Evolutionary conservation across 1,140 invertebrate genomes (phyloP).

Genomic region (Tetragnatha versicolor): DNA sequence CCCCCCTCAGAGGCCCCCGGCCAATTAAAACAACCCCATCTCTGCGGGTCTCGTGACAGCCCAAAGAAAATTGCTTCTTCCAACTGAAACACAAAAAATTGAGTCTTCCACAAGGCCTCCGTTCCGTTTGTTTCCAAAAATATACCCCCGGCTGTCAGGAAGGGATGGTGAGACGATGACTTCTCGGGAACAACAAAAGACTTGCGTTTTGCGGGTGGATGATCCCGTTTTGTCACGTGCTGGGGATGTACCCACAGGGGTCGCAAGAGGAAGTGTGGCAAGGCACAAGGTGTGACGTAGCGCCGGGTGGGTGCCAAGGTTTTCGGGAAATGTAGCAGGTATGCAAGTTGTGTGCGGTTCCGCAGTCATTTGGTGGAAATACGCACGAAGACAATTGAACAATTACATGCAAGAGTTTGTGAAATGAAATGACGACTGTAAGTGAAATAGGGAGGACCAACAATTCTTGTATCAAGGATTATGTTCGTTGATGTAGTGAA

Average conservation of each 20-base stretch:
- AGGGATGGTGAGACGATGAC: background rate
- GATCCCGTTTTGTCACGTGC: constrained; percentile 3
- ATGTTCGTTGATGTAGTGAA: too few species aligned
- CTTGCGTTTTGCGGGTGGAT: background rate
- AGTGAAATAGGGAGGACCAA: too few species aligned
- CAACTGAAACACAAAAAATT: background rate
- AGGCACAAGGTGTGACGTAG: background rate
- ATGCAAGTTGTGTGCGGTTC: too few species aligned
- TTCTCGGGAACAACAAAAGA: constrained; percentile 11
- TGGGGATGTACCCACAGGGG: background rate
- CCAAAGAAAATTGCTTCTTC: too few species aligned
- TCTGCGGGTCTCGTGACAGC: too few species aligned
- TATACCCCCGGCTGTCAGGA: background rate
- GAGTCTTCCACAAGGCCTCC: background rate
- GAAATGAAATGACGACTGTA: too few species aligned
- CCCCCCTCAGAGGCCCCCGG: too few species aligned
- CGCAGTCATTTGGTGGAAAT: too few species aligned
- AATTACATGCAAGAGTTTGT: too few species aligned
- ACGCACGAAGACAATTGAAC: too few species aligned
- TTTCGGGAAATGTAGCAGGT: background rate
- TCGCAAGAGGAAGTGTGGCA: background rate
- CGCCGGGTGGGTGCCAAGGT: background rate
- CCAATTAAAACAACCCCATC: too few species aligned
- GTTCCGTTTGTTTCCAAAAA: constrained; percentile 4
- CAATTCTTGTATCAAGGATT: too few species aligned